A percentile compares a stretch with the other conserved stretches of the same genome.
Evolutionary conservation across 2,888 invertebrate species (phyloP).

Genomic region (Harpalus rubripes): DNA sequence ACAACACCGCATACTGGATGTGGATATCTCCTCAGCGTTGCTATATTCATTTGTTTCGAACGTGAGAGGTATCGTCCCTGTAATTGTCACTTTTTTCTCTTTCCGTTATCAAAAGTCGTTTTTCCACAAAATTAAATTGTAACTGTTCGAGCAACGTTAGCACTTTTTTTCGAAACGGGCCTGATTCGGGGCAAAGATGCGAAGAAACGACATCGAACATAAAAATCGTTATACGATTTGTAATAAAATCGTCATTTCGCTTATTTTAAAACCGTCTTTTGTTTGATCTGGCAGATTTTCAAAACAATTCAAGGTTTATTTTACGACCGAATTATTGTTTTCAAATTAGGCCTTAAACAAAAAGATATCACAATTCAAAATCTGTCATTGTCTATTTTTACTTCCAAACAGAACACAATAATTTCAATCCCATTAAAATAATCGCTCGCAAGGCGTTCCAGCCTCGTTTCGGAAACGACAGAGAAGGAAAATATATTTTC

Average conservation of each 20-base stretch:
- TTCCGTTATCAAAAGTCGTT: slow-evolving; percentile 59
- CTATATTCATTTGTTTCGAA: slow-evolving; percentile 54
- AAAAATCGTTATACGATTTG: slow-evolving; percentile 59
- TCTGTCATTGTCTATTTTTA: neutral
- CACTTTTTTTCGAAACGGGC: slow-evolving; percentile 56
- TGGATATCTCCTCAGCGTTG: slow-evolving; percentile 37
- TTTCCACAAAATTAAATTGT: slow-evolving; percentile 62
- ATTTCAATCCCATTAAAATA: slow-evolving; percentile 9
- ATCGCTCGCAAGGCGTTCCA: slow-evolving; percentile 11
- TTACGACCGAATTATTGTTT: slow-evolving; percentile 28
- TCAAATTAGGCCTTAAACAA: slow-evolving; percentile 25
- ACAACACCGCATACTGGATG: slow-evolving; percentile 51
- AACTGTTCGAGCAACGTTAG: slow-evolving; percentile 47
- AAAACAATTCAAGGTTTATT: slow-evolving; percentile 27
- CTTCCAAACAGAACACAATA: slow-evolving; percentile 7
- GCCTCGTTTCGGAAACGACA: slow-evolving; percentile 36
- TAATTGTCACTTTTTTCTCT: slow-evolving; percentile 54
- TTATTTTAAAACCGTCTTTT: slow-evolving; percentile 49
- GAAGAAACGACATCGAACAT: slow-evolving; percentile 46
- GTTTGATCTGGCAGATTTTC: slow-evolving; percentile 42
- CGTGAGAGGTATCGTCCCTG: slow-evolving; percentile 21
- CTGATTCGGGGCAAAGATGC: slow-evolving; percentile 30
- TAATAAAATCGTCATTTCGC: slow-evolving; percentile 38
- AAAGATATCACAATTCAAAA: neutral
- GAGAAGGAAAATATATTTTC: slow-evolving; percentile 53